phyloP scores from a whole-genome alignment of 2,888 invertebrate genomes.

The Biston betularia region DNA sequence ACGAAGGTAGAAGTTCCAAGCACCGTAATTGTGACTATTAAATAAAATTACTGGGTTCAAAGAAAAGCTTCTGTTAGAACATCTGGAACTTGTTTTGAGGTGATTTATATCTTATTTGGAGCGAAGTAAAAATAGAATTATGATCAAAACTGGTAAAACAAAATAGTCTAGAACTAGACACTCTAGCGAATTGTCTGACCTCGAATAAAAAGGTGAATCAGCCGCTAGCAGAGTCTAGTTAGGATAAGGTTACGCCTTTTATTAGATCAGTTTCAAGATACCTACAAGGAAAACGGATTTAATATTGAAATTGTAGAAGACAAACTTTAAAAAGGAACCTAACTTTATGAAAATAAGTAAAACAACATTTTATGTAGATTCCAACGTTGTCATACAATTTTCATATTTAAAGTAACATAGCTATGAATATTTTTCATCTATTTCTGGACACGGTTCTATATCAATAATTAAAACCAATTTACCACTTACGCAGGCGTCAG shows the following conservation, averaged over 20 bases:
- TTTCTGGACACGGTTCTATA: conserved; percentile 1
- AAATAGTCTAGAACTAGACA: neutral
- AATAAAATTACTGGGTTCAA: conserved; percentile 59
- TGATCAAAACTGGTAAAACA: neutral
- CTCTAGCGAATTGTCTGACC: conserved; percentile 25
- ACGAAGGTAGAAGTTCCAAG: conserved; percentile 65
- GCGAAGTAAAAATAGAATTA: conserved; percentile 9
- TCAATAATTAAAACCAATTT: conserved; percentile 18
- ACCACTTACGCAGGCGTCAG: conserved; percentile 34
- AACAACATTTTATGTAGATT: too few relatives aligned
- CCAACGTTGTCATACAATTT: neutral
- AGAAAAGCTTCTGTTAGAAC: conserved; percentile 33
- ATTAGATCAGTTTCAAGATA: conserved; percentile 23
- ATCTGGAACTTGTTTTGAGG: conserved; percentile 8
- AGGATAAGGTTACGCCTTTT: conserved; percentile 24
- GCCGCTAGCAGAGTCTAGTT: conserved; percentile 14
- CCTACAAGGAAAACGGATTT: conserved; percentile 14
- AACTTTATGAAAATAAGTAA: neutral
- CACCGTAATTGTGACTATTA: conserved; percentile 66
- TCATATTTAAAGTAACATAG: neutral
- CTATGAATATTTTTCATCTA: conserved; percentile 2
- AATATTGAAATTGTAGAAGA: conserved; percentile 1
- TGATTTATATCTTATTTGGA: neutral
- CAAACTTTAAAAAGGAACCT: neutral
- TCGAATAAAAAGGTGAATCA: conserved; percentile 32